Conservation (phyloP, 1,140 invertebrate species). For the Anastatus disparis region DNA sequence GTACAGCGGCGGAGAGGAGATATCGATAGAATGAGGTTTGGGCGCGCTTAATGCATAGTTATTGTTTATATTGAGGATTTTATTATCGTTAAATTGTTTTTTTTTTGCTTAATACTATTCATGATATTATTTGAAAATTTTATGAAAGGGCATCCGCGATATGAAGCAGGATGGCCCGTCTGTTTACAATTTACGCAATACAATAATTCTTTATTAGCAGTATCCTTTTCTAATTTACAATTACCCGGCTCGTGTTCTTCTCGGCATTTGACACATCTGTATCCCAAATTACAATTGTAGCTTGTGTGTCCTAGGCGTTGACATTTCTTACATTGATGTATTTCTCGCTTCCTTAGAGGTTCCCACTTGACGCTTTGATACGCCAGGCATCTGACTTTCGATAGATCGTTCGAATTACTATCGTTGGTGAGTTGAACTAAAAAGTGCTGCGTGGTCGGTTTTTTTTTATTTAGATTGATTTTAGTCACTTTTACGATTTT, state of each 20-base stretch:
- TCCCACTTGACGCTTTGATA: constrained; percentile 26
- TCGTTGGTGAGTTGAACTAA: constrained; percentile 38
- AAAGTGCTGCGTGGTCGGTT: constrained; percentile 6
- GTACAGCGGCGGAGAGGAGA: no score
- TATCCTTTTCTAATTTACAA: constrained; percentile 29
- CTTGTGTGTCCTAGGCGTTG: background rate
- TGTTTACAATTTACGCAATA: background rate
- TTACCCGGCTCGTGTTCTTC: constrained; percentile 20
- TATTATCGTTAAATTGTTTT: background rate
- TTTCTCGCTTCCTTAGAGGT: background rate
- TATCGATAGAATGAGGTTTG: background rate
- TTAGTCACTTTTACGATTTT: constrained; percentile 38
- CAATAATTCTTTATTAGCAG: background rate
- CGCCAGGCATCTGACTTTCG: constrained; percentile 29
- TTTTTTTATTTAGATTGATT: constrained; percentile 28
- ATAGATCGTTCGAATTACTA: constrained; percentile 30
- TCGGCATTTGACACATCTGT: constrained; percentile 41
- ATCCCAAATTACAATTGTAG: constrained; percentile 1
- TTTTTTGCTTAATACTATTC: background rate
- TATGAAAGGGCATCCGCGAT: background rate
- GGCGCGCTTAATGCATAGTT: background rate
- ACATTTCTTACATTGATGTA: background rate
- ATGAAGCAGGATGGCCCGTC: background rate
- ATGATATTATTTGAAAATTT: background rate
- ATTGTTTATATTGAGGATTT: no score